Percentiles rank a stretch among this genome's conserved stretches.
These are phyloP conservation scores for Dynastes hyllus DNA, from an alignment of 2,888 invertebrate species.

Conservation along the genomic window DNA sequence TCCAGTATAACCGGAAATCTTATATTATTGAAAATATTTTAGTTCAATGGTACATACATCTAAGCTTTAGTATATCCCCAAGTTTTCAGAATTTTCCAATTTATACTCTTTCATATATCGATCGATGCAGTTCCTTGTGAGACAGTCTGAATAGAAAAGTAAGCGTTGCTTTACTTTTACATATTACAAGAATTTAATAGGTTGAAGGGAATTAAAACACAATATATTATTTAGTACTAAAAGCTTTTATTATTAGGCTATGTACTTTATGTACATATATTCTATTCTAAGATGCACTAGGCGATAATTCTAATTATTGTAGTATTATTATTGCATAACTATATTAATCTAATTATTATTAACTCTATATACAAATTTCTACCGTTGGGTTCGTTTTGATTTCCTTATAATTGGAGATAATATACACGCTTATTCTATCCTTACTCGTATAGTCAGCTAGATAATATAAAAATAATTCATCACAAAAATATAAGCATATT, in stretches of 20 bases:
- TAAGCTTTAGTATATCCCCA: no score
- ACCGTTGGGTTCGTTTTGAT: slow-evolving; percentile 41
- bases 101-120: no score
- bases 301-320: slow-evolving; percentile 13
- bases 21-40: no score
- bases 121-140: no score
- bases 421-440: slow-evolving; percentile 9
- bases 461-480: slow-evolving; percentile 47
- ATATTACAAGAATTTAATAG: no score
- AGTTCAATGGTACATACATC: no score
- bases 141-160: no score
- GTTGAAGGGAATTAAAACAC: no score
- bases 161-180: no score
- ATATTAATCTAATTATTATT: slow-evolving; percentile 10
- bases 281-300: slow-evolving; percentile 22
- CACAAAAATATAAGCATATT: slow-evolving; percentile 47
- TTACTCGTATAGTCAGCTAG: slow-evolving; percentile 18
- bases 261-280: not conserved
- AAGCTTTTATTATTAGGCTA: slow-evolving; percentile 32
- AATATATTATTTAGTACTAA: slow-evolving; percentile 10
- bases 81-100: no score
- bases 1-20: no score
- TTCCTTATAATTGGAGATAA: slow-evolving; percentile 7
- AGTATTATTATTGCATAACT: slow-evolving; percentile 1
- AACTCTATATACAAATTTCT: slow-evolving; percentile 43